Base-by-base conservation (phyloP, 1,140 invertebrate genomes). In the Euglossa dilemma region DNA sequence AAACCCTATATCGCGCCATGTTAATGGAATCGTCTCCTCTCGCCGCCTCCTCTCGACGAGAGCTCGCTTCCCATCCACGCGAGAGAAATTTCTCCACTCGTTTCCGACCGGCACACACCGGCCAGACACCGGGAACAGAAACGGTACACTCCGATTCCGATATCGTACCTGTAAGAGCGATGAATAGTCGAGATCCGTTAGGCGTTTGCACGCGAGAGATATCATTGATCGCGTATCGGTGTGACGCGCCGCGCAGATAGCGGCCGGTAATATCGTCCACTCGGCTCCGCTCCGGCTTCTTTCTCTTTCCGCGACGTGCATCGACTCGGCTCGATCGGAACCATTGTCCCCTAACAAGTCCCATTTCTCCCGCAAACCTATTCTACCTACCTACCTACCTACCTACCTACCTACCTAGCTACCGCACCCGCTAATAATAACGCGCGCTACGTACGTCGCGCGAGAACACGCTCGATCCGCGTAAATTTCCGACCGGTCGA, bases 181-280 rank as follows among this genome's bases (percentile, higher is more conserved):
- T 86, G 85, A 91, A 91, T 90, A 90, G 90, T 86, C 83, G 73
- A 83, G 87, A 91, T 88, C 85, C 70, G 56, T 69, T 73, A 81
- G 70, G 85, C 86, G 81, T 84, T 89, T 85, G 86, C 86, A 70
- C 57, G 57, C 80, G 63, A 67, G 81, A 90, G 87, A 89, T 91
- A 91, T 86, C 89, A 91, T 90, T 91, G 90, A 90, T 91, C 88
- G 81, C 57, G 59, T 80, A 83, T 90, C 80, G 91, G 85, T 87
- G 82, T 90, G 83, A 85, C 84, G 71, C 80, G 71, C 25, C 72
- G 72, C 63, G 50, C 36, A 87, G 90, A 91, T 91, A 91, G 76
- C 71, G 83, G 43, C 72, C 71, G 25, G 80, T 83, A 87, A 81
- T 88, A 83, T 85, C 86, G 81, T 84, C 67, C 76, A 56, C 52